phyloP scores from a whole-genome alignment of 2,797 vertebrate species.

The Cygnus olor region DNA sequence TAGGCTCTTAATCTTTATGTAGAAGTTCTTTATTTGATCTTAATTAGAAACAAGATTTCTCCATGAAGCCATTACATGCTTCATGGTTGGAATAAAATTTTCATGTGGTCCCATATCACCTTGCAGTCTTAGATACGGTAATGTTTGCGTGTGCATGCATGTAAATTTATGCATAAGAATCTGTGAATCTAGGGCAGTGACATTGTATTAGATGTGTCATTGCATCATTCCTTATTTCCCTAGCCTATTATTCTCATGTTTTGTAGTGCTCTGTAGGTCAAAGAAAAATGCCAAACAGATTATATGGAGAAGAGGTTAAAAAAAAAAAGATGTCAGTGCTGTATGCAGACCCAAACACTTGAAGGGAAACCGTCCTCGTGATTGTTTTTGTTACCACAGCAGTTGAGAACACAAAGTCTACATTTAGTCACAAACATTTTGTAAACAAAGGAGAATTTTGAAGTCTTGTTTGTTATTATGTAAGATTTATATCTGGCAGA shows the following conservation, averaged over 20 bases:
- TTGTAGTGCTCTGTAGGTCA: slow-evolving; percentile 23
- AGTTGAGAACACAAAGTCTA: not conserved
- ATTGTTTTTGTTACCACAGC: not conserved
- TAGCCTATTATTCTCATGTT: not conserved
- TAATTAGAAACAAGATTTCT: not conserved
- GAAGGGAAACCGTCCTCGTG: not conserved
- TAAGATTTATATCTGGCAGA: not conserved
- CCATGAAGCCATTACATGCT: not conserved
- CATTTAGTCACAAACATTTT: not conserved
- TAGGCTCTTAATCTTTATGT: not conserved
- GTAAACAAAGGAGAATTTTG: not conserved
- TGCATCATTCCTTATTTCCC: not conserved
- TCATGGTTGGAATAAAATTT: not conserved
- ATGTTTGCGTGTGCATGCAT: not conserved
- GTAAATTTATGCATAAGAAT: not conserved
- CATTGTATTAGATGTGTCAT: not conserved
- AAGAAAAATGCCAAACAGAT: slow-evolving; percentile 36
- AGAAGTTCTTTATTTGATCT: not conserved
- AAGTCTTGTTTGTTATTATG: not conserved
- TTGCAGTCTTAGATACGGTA: not conserved
- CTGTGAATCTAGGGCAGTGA: not conserved
- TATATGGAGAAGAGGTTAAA: not conserved
- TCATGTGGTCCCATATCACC: rapidly evolving
- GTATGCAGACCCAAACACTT: not conserved
- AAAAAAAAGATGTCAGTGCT: not conserved